These are phyloP conservation scores for Nineta flava DNA, from an alignment of 2,888 invertebrate species.

Conservation along the genomic window DNA sequence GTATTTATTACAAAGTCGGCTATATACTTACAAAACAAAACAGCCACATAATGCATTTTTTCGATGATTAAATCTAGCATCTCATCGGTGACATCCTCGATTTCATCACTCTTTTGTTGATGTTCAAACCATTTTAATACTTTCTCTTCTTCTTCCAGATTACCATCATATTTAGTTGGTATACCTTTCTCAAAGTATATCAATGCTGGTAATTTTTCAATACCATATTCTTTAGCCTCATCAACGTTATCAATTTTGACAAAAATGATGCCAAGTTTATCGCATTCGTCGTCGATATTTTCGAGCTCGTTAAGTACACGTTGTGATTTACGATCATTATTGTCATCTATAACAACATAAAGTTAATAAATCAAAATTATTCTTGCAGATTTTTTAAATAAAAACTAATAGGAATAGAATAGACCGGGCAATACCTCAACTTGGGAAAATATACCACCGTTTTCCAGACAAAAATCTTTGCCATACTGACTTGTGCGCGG, in stretches of 20 bases:
- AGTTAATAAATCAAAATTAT: conserved; percentile 2
- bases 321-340: conserved; percentile 76
- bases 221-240: conserved; percentile 81
- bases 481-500: too few species aligned
- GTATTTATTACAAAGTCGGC: too few species aligned
- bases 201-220: conserved; percentile 71
- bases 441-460: too few species aligned
- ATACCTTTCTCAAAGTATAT: conserved; percentile 66
- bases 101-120: conserved; percentile 76
- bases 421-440: too few species aligned
- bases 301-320: conserved; percentile 75
- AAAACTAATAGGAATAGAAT: conserved; percentile 6
- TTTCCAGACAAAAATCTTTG: too few species aligned
- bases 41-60: conserved; percentile 78
- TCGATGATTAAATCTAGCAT: conserved; percentile 81
- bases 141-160: conserved; percentile 78
- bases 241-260: conserved; percentile 85
- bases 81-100: conserved; percentile 87
- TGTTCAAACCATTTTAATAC: conserved; percentile 74
- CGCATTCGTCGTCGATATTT: conserved; percentile 88
- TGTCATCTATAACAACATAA: conserved; percentile 62
- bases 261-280: conserved; percentile 73
- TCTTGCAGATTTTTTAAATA: not conserved
- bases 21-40: conserved; percentile 71
- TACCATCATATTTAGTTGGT: conserved; percentile 63